Evolutionary conservation across 1,140 invertebrate species (phyloP), one percentile per base, ranked within the genome.

Genomic region (Drosophila chauvacae): DNA sequence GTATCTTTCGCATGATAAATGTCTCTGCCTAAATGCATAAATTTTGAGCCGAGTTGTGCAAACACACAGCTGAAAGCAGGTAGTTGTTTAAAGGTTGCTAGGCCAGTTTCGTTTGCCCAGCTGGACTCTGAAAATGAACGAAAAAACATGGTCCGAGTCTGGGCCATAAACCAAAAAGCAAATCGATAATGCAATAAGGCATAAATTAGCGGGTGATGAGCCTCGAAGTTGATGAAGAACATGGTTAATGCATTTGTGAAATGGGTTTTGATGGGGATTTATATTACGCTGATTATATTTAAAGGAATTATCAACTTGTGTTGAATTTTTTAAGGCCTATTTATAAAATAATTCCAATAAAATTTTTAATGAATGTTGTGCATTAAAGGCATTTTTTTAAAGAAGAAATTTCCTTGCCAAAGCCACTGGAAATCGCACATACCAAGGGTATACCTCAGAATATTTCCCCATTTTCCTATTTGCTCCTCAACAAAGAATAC

Each of bases 1-100:
- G 55, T 77, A 42, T 79, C 30, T 79, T 79, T 79, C 47, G 74
- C 74, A 77, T 77, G 74, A 77, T 77, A 79, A 78, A 79, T 72
- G 76, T 57, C 44, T 59, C 33, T 65, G 61, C 65, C 75, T 58
- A 79, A 64, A 79, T 65, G 76, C 76, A 79, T 79, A 79, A 72
- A 79, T 79, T 79, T 79, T 78, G 16, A 62, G 66, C 11, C 16
- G 28, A 48, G 50, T 78, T 77, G 59, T 59, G 47, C 51, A 76
- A 76, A 76, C 42, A 65, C 35, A 62, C 59, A 57, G 71, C 68
- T 33, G 41, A 58, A 59, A 69, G 44, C 71, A 68, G 74, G 73
- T 66, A 75, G 71, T 73, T 61, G 41, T 50, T 56, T 45, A 33
- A 68, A 55, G 59, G 42, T 68, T 48, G 62, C 50, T 76, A 64